Conservation (phyloP, 2,797 vertebrate genomes). For the Pseudocheirus occidentalis region DNA sequence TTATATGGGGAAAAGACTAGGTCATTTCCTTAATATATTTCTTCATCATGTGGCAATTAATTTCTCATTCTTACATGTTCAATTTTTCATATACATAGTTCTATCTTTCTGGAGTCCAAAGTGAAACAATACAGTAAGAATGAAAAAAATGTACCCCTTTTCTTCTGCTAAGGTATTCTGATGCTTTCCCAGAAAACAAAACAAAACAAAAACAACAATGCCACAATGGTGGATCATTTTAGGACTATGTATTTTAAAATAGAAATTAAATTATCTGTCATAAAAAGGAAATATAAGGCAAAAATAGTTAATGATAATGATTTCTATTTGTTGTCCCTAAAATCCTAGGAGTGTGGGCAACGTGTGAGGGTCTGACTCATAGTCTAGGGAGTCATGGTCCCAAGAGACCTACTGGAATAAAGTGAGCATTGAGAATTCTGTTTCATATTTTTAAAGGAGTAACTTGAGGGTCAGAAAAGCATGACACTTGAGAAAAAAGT, state of each 20-base stretch:
- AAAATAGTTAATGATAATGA: neutral
- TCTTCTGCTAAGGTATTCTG: neutral
- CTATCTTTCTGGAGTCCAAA: constrained; percentile 14
- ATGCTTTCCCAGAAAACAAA: neutral
- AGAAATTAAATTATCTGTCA: too few relatives aligned
- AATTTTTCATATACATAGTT: neutral
- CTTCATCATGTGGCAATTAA: neutral
- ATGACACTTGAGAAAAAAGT: too few relatives aligned
- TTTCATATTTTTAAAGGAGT: too few relatives aligned
- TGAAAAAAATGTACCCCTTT: neutral
- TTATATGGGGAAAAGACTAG: neutral
- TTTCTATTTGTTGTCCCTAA: neutral
- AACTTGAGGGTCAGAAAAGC: neutral
- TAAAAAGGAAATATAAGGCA: neutral
- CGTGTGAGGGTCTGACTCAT: rapidly evolving
- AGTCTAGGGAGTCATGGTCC: neutral
- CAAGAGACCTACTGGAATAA: neutral
- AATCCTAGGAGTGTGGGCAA: neutral
- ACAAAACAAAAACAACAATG: too few relatives aligned
- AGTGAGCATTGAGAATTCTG: neutral
- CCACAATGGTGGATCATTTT: neutral
- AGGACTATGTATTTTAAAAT: neutral
- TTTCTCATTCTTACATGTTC: constrained; percentile 30
- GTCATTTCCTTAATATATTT: neutral
- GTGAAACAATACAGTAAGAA: neutral